Percentiles rank a stretch among this genome's conserved stretches.
Evolutionary conservation across 2,113 vertebrate species (phyloP).

Genomic region (Oxyruncus cristatus): DNA sequence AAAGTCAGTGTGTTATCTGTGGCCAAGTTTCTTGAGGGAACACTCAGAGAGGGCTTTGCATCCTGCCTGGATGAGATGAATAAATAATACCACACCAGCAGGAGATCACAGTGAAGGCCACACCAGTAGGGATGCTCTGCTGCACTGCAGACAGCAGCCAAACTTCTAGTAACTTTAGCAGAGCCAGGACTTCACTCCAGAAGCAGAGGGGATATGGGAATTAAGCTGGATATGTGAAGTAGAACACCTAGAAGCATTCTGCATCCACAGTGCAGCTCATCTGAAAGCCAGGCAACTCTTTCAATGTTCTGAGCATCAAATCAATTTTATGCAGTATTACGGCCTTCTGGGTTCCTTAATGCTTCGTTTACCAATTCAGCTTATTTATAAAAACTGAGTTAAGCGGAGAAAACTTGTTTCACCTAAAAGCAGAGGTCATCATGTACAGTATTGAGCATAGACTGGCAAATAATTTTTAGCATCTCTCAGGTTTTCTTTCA

Average conservation of each 20-base stretch:
- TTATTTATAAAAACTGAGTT: neutral
- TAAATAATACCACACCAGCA: neutral
- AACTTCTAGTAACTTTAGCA: neutral
- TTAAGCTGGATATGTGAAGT: neutral
- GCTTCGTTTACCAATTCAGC: neutral
- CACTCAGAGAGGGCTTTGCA: neutral
- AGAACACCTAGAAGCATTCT: neutral
- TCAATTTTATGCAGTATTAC: neutral
- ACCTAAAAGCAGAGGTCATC: neutral
- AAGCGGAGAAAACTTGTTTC: neutral
- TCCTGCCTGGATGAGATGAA: neutral
- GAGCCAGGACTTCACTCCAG: neutral
- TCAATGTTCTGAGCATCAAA: neutral
- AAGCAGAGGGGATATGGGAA: neutral
- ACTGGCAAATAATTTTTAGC: neutral
- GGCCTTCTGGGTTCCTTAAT: neutral
- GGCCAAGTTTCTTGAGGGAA: neutral
- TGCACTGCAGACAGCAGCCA: neutral
- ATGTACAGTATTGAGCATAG: neutral
- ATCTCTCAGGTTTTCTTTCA: neutral
- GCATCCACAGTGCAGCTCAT: neutral
- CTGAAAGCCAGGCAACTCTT: neutral
- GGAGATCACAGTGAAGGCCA: neutral
- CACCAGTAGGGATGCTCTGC: neutral
- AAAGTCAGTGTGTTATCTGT: neutral